These are phyloP conservation scores for Atlantisia rogersi DNA, from an alignment of 2,113 vertebrate genomes.

Conservation along the genomic window DNA sequence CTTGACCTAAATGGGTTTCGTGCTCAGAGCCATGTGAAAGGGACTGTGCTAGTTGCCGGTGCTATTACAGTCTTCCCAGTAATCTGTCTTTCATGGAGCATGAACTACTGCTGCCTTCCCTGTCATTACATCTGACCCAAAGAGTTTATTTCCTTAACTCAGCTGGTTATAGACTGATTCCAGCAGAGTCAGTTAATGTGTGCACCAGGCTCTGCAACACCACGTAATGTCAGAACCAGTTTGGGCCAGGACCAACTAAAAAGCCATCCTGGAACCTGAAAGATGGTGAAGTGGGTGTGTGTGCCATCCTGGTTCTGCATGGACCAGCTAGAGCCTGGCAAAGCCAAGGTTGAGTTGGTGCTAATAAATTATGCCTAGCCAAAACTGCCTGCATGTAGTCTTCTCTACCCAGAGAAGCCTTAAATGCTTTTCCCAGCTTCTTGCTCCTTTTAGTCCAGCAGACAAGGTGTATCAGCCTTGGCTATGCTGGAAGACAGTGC, in stretches of 20 bases:
- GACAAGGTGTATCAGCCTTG: background rate
- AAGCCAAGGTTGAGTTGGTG: background rate
- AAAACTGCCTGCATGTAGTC: background rate
- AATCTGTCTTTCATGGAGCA: background rate
- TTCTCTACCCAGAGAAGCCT: background rate
- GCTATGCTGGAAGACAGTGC: background rate
- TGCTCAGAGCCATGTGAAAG: background rate
- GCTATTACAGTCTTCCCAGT: background rate
- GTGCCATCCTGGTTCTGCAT: fast-evolving
- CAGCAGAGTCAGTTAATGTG: background rate
- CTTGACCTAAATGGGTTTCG: background rate
- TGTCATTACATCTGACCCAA: background rate
- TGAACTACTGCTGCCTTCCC: background rate
- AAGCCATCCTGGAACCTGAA: background rate
- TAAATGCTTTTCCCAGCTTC: background rate
- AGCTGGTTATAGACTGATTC: background rate
- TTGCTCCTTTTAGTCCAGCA: background rate
- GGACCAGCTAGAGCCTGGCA: background rate
- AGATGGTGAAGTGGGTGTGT: background rate
- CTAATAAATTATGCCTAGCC: background rate
- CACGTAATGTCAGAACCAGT: fast-evolving
- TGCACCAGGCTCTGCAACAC: background rate
- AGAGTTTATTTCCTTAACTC: background rate
- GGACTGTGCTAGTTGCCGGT: background rate
- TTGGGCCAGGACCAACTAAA: background rate